Conservation (phyloP, 2,113 vertebrate genomes). For the Pica pica region DNA sequence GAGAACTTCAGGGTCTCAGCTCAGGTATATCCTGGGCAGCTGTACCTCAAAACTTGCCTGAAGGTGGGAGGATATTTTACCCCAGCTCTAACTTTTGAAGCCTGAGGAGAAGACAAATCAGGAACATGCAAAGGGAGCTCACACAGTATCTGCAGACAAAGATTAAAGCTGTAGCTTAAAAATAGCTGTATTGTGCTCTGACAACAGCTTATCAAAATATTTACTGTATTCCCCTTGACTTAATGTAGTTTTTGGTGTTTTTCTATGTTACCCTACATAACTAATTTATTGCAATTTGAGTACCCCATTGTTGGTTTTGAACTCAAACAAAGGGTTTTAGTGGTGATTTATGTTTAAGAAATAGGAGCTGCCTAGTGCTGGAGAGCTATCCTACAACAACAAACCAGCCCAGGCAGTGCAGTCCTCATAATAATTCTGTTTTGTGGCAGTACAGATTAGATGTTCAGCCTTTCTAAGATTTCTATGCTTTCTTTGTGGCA, state of each 20-base stretch:
- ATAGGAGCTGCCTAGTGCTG: background rate
- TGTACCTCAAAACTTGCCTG: background rate
- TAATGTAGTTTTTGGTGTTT: background rate
- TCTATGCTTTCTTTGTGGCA: background rate
- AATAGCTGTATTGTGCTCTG: background rate
- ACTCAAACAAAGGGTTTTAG: background rate
- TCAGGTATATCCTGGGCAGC: background rate
- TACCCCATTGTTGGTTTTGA: background rate
- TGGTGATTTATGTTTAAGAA: slow-evolving; percentile 16
- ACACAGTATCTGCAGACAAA: background rate
- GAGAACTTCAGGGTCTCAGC: background rate
- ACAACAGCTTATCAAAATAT: slow-evolving; percentile 6
- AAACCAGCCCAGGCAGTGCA: background rate
- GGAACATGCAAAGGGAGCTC: background rate
- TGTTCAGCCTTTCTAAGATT: background rate
- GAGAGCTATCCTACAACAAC: slow-evolving; percentile 5
- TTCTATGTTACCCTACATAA: background rate
- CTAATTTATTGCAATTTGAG: background rate
- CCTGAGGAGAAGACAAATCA: background rate
- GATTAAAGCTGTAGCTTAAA: background rate
- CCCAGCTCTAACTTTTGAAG: background rate
- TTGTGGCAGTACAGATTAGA: background rate
- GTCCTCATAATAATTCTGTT: background rate
- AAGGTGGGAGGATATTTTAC: background rate
- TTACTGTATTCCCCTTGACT: background rate